Evolutionary conservation across 2,888 invertebrate genomes (phyloP), one percentile per base, ranked within the genome.

Genomic region (Adela reaumurella): DNA sequence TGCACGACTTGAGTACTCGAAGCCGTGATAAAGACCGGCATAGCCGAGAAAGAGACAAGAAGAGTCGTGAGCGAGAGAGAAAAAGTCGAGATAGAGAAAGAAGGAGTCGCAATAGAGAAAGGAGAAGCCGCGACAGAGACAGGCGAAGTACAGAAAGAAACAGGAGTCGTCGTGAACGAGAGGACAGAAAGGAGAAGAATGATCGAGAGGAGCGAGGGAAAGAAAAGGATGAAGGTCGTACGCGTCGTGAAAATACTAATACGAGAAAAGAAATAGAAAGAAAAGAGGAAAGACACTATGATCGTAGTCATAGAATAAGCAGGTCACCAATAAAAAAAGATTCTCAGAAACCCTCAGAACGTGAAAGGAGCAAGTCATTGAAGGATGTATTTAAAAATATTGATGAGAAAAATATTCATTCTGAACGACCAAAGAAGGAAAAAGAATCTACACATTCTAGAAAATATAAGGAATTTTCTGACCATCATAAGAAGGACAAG

Each of bases 61-160:
- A 48, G 46, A 51, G 45, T 44, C 46, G 46, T 51, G 19, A 45
- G 47, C 42, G 53, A 57, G 19, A 46, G 17, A 35, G 29, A 16
- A 20, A 43, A 43, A 10, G 20, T 24, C 19, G 16, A 16, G 43
- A 43, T n/a, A 48, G 28, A 19, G 19, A 19, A 43, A 24, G 43
- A 24, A 20, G 24, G 17, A 10, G 19, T 42, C 2, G 14, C n/a
- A 17, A 58, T 60, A 53, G 54, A 61, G 47, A 59, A 59, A 45
- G 58, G 59, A 50, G 50, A 51, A 24, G 24, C 4, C 24, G 24
- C 14, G 57, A 57, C 43, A 49, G 51, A 46, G 24, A 24, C 24
- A 8, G 24, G 41, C 29, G 41, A n/a, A 20, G 41, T 46, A 45
- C 4, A 35, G 49, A 45, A 19, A 46, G 46, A 29, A 19, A 24